Evolutionary conservation across 2,888 invertebrate species (phyloP), one percentile per base, ranked within the genome.

Genomic region (Aphrophora alni): DNA sequence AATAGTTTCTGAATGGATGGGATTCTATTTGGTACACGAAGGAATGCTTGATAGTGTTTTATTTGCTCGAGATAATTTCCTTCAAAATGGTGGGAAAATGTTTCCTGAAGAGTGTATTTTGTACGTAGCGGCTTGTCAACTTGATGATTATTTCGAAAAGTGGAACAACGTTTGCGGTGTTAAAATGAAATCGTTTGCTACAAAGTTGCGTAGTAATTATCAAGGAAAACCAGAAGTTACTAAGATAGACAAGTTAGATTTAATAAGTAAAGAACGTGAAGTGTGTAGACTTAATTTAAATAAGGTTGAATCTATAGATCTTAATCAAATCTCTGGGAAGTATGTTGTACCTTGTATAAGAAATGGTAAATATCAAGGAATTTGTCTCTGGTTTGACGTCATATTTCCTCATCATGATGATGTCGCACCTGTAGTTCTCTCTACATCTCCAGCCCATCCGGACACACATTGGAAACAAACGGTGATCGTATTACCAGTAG

Each of bases 1-100:
- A 12, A 95, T 98, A 83, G 92, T 98, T 5, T 98, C 98, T 0
- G 98, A 98, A 89, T 98, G 98, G 98, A 98, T 98, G 98, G 98
- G 98, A 0, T 98, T 98, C 88, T 98, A 97, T 89, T 90, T 98
- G 38, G 89, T 98, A 21, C 98, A 98, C 87, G 98, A 98, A 89
- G 97, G 96, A 8, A 98, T 98, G 98, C 88, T 98, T 78, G 95
- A 97, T 87, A 96, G 97, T 0, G 95, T 98, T 2, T 89, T 98
- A 14, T 89, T 89, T 85, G 97, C 97, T 0, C 90, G 97, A 85
- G 95, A 98, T 86, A 92, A 91, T 83, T 97, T 95, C 88, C 89
- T 98, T 0, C 94, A 93, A 86, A 89, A 91, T 26, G 90, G 90
- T 84, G 96, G 97, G 0, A 87, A 91, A 4, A 91, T 97, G 88